These are phyloP conservation scores for Spialia ferax DNA, from an alignment of 2,888 invertebrate genomes.

Conservation along the genomic window DNA sequence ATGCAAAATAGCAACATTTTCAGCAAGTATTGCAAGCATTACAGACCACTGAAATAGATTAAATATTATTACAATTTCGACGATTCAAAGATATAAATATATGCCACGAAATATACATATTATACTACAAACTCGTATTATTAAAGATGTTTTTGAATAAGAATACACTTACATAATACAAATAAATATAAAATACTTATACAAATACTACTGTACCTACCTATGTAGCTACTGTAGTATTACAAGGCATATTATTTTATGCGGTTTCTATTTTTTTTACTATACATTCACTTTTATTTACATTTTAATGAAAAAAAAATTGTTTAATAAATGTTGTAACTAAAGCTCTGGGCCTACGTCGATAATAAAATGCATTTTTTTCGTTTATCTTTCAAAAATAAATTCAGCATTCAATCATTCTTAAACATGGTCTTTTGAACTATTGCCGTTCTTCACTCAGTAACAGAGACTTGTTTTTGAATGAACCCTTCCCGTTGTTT, in stretches of 20 bases:
- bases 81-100: not conserved
- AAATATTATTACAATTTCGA: conserved; percentile 29
- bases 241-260: too few relatives aligned
- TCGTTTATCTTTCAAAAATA: not conserved
- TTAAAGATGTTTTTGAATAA: too few relatives aligned
- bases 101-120: not conserved
- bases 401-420: not conserved
- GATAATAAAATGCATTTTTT: too few relatives aligned
- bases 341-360: too few relatives aligned
- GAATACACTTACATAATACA: too few relatives aligned
- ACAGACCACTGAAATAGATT: conserved; percentile 28
- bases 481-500: conserved; percentile 56
- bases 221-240: too few relatives aligned
- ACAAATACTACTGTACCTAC: too few relatives aligned
- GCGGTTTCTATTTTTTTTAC: too few relatives aligned
- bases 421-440: not conserved
- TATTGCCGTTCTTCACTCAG: not conserved
- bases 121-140: not conserved
- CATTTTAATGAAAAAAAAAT: too few relatives aligned
- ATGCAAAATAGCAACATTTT: conserved; percentile 33
- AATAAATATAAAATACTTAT: too few relatives aligned
- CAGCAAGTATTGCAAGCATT: conserved; percentile 28
- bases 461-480: conserved; percentile 48
- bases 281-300: too few relatives aligned
- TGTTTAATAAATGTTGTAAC: too few relatives aligned